phyloP scores from a whole-genome alignment of 2,797 vertebrate species.

The Sebastes alutus region DNA sequence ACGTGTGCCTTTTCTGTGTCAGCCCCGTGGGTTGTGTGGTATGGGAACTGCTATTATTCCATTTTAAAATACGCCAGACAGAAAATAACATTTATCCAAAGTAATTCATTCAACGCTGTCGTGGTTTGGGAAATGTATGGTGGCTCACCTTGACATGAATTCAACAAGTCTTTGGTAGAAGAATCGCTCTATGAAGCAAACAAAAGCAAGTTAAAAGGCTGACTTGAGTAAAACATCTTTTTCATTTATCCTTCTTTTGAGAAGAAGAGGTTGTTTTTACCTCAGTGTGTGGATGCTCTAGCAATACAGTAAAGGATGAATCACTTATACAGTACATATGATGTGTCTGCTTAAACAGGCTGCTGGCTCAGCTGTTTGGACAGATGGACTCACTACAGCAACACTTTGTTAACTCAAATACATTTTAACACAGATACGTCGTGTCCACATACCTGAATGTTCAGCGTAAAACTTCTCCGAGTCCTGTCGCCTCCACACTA shows the following conservation, averaged over 20 bases:
- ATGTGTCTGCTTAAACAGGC: neutral
- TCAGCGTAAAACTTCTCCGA: slow-evolving; percentile 91
- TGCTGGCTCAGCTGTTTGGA: neutral
- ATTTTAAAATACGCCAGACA: neutral
- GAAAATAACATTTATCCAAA: neutral
- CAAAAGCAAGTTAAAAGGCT: neutral
- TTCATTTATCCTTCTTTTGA: neutral
- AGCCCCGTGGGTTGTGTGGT: neutral
- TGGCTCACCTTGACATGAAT: slow-evolving; percentile 93
- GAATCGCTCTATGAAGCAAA: slow-evolving; percentile 85
- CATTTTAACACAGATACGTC: neutral
- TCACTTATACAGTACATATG: neutral
- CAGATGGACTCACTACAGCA: neutral
- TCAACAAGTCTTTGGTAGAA: slow-evolving; percentile 97
- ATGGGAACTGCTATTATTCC: neutral
- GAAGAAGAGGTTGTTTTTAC: too few species aligned
- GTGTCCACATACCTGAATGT: slow-evolving; percentile 87
- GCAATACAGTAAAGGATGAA: neutral
- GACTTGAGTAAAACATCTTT: neutral
- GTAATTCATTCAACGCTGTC: neutral
- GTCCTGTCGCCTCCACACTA: slow-evolving; percentile 85
- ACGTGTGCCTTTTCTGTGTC: neutral
- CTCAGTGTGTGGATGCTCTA: too few species aligned
- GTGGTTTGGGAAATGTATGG: neutral
- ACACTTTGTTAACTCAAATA: neutral